phyloP scores from a whole-genome alignment of 2,888 invertebrate genomes.

The Tenthredo distinguenda region DNA sequence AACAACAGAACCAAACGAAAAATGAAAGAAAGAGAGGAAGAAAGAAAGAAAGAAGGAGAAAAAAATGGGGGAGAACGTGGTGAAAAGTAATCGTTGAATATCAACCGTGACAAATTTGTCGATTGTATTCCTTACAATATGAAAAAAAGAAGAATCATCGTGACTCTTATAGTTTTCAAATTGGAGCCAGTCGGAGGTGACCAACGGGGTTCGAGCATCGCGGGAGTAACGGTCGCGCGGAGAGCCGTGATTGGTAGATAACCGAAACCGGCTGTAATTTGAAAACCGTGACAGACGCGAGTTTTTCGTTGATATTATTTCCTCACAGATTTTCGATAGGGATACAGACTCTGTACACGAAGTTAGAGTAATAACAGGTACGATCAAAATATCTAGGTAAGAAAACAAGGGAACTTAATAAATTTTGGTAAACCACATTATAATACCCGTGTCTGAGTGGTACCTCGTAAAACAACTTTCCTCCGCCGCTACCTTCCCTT shows the following conservation, averaged over 20 bases:
- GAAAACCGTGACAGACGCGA: not conserved
- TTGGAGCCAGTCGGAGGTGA: not conserved
- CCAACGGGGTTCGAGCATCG: not conserved
- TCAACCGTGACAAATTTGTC: too few relatives aligned
- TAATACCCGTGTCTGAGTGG: not conserved
- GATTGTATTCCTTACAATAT: too few relatives aligned
- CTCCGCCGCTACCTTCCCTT: not conserved
- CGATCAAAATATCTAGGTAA: not conserved
- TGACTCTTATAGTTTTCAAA: not conserved
- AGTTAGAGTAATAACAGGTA: not conserved
- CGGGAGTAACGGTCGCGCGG: not conserved
- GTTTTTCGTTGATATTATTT: not conserved
- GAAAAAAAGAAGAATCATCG: too few relatives aligned
- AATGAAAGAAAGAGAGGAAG: not conserved
- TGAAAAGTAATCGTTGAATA: too few relatives aligned
- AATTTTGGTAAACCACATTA: not conserved
- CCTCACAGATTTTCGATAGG: not conserved
- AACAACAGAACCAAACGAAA: not conserved
- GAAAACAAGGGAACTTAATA: not conserved
- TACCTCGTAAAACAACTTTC: slow-evolving; percentile 5
- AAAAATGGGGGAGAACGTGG: too few relatives aligned
- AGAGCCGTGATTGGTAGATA: not conserved
- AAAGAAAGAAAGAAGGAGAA: not conserved
- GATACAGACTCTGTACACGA: not conserved
- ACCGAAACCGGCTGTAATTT: not conserved